These are phyloP conservation scores for Sebastes nivosus DNA, from an alignment of 2,797 vertebrate genomes.

Conservation along the genomic window DNA sequence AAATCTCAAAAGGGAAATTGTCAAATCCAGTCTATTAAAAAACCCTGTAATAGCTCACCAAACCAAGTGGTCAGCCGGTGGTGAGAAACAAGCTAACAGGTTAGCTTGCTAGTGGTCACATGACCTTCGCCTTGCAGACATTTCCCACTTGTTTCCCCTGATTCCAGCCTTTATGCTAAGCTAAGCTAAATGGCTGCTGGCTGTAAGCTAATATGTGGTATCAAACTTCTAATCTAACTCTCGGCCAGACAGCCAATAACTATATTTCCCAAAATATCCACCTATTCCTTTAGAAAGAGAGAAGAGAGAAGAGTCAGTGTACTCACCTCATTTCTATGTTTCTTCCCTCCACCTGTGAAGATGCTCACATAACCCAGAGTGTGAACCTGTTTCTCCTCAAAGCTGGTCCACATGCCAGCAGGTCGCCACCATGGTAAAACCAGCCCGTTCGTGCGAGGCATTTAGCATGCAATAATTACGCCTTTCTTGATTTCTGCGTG, in stretches of 20 bases:
- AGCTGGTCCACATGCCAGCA: not conserved
- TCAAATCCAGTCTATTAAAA: not conserved
- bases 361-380: not conserved
- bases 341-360: not conserved
- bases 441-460: no score
- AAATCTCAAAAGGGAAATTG: not conserved
- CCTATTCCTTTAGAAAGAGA: not conserved
- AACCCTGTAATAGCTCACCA: not conserved
- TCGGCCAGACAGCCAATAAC: not conserved
- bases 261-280: no score
- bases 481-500: no score
- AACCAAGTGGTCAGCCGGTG: not conserved
- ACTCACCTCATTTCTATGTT: not conserved
- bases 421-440: constrained; percentile 4
- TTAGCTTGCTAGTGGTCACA: not conserved
- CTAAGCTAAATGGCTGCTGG: not conserved
- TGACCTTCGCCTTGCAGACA: not conserved
- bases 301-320: not conserved
- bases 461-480: no score
- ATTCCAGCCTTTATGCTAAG: not conserved
- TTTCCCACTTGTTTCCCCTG: not conserved
- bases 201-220: not conserved
- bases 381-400: not conserved
- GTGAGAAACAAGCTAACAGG: not conserved
- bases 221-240: not conserved